Percentiles rank a stretch among this genome's conserved stretches.
These are phyloP conservation scores for Eufriesea mexicana DNA, from an alignment of 1,140 invertebrate species.

Conservation along the genomic window DNA sequence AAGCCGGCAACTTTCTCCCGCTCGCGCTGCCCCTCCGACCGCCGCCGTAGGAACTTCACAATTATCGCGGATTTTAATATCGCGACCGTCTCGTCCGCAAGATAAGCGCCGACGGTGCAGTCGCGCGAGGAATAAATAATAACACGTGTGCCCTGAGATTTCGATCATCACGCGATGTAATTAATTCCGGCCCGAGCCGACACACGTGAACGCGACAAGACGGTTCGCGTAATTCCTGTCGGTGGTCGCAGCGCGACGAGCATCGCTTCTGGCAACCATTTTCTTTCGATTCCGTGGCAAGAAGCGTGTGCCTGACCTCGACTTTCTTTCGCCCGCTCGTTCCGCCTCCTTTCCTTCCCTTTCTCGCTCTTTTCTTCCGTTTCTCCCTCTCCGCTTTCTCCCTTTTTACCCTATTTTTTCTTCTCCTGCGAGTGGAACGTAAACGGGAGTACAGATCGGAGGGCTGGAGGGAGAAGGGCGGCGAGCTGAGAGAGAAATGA, in stretches of 20 bases:
- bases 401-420: neutral
- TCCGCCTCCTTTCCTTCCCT: too few relatives aligned
- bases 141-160: slow-evolving; percentile 28
- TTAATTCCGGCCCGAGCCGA: slow-evolving; percentile 28
- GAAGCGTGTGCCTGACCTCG: neutral
- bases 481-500: slow-evolving; percentile 7
- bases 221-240: slow-evolving; percentile 7
- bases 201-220: slow-evolving; percentile 3
- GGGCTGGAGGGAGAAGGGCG: neutral
- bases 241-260: neutral
- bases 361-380: neutral
- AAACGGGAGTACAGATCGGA: slow-evolving; percentile 19
- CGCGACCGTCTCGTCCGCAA: neutral
- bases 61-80: slow-evolving; percentile 47
- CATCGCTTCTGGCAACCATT: neutral
- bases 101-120: slow-evolving; percentile 20
- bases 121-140: slow-evolving; percentile 36
- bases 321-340: neutral
- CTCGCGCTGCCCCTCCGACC: too few relatives aligned
- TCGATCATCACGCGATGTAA: slow-evolving; percentile 51
- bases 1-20: slow-evolving; percentile 52
- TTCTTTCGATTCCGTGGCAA: neutral
- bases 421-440: neutral
- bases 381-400: rapidly evolving
- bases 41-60: neutral